phyloP scores from a whole-genome alignment of 2,888 invertebrate species.

The Thecocarcelia acutangulata region DNA sequence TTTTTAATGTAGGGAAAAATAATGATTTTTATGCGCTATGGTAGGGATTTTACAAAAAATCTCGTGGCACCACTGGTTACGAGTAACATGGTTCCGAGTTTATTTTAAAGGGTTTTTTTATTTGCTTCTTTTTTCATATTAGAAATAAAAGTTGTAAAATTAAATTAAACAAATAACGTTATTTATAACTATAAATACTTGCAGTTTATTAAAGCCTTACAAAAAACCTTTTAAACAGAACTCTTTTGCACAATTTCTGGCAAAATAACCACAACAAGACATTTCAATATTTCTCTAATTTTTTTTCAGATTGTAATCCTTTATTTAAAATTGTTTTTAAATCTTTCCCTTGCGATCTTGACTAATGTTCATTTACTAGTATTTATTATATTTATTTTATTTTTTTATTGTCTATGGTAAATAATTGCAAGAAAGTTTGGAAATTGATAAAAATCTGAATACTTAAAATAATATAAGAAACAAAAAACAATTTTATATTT shows the following conservation, averaged over 20 bases:
- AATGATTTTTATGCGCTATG: no score
- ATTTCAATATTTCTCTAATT: not conserved
- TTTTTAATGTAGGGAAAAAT: no score
- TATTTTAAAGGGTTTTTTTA: no score
- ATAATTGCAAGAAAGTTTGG: conserved; percentile 44
- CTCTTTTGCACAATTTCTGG: no score
- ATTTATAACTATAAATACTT: no score
- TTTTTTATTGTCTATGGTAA: conserved; percentile 8
- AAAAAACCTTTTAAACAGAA: no score
- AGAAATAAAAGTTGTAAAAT: not conserved
- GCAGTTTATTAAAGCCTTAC: no score
- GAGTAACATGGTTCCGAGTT: no score
- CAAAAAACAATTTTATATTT: conserved; percentile 29
- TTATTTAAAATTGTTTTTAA: conserved; percentile 20
- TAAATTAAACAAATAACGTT: not conserved
- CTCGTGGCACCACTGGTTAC: no score
- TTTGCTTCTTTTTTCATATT: no score
- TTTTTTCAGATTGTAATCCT: no score
- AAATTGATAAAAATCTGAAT: conserved; percentile 38
- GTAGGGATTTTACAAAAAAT: no score
- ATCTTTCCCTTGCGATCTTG: conserved; percentile 23
- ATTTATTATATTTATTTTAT: not conserved
- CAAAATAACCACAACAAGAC: not conserved
- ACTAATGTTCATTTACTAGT: not conserved
- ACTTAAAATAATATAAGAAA: not conserved